Percentiles rank a stretch among this genome's conserved stretches.
Evolutionary conservation across 2,113 vertebrate genomes (phyloP).

Genomic region (Nestor notabilis): DNA sequence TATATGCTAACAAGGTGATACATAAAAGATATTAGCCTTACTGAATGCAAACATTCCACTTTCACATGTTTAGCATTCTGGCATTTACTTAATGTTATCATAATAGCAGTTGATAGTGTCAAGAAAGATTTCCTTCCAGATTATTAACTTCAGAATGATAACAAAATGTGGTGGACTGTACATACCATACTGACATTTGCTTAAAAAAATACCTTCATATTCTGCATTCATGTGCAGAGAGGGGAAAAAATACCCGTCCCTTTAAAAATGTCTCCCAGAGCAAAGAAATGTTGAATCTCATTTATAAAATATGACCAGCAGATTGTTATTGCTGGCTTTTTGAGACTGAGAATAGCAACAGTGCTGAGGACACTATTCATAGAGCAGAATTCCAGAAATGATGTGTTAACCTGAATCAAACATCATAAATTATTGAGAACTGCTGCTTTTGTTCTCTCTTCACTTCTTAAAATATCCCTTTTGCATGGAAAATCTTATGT

Average conservation of each 20-base stretch:
- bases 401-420: slow-evolving; percentile 43
- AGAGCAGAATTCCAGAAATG: slow-evolving; percentile 19
- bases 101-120: not conserved
- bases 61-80: not conserved
- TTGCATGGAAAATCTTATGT: not conserved
- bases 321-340: slow-evolving; percentile 43
- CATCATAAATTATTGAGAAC: slow-evolving; percentile 27
- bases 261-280: slow-evolving; percentile 48
- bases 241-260: not conserved
- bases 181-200: not conserved
- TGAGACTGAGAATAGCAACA: slow-evolving; percentile 44
- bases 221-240: not conserved
- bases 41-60: not conserved
- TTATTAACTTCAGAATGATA: not conserved
- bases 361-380: not conserved
- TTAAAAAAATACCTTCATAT: not conserved
- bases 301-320: slow-evolving; percentile 69
- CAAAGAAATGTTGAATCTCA: slow-evolving; percentile 50
- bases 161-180: not conserved
- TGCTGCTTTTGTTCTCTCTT: not conserved
- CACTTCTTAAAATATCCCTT: not conserved
- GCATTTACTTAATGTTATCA: not conserved
- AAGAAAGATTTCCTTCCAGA: not conserved
- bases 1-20: not conserved
- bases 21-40: not conserved